Conservation (phyloP, 2,113 vertebrate species). For the Meriones unguiculatus region DNA sequence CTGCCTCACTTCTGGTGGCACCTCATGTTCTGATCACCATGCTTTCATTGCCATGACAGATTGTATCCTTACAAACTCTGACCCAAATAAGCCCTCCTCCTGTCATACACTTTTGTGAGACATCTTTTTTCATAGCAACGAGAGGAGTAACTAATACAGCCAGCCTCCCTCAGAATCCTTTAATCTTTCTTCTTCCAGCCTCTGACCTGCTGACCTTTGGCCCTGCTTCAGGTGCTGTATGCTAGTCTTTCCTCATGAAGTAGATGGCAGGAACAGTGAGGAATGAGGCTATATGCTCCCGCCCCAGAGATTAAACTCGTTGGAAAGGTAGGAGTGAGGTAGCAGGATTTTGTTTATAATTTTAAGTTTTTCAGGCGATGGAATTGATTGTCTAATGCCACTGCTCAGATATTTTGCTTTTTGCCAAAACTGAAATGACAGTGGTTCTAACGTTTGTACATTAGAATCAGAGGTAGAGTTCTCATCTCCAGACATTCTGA, state of each 20-base stretch:
- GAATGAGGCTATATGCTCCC: neutral
- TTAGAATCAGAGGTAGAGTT: neutral
- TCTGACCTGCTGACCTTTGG: neutral
- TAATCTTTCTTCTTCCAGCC: neutral
- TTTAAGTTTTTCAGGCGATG: slow-evolving; percentile 16
- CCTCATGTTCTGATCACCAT: neutral
- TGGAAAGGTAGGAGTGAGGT: neutral
- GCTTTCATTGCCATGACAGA: too few relatives aligned
- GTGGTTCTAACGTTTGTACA: neutral
- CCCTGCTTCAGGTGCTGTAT: neutral
- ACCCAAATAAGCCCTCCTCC: neutral
- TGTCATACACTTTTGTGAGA: neutral
- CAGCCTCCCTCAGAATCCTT: neutral
- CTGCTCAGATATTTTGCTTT: neutral
- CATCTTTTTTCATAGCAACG: neutral
- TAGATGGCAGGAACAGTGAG: neutral
- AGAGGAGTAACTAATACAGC: neutral
- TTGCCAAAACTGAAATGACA: slow-evolving; percentile 38
- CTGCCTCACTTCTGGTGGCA: too few relatives aligned
- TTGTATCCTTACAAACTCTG: neutral
- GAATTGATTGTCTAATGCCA: neutral
- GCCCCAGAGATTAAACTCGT: neutral
- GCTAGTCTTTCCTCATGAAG: neutral
- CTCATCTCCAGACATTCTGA: neutral
- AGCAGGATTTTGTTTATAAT: neutral